phyloP scores from a whole-genome alignment of 2,888 invertebrate genomes.

The Entomobrya multifasciata region DNA sequence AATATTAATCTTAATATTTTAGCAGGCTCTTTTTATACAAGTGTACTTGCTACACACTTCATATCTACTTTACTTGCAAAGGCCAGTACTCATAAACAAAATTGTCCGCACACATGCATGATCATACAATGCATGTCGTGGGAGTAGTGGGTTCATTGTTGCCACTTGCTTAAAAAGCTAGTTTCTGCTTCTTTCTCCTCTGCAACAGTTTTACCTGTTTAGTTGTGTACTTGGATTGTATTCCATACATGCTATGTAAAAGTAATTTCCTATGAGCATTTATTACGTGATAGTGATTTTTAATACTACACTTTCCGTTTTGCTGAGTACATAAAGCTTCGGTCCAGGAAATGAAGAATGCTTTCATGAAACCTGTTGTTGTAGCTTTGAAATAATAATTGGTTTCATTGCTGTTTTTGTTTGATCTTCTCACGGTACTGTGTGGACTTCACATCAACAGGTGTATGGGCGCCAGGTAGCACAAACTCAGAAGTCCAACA shows the following conservation, averaged over 20 bases:
- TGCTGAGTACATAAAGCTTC: conserved; percentile 20
- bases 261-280: conserved; percentile 8
- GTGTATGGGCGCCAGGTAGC: conserved; percentile 86
- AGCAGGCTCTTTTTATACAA: too few species aligned
- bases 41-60: too few species aligned
- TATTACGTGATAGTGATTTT: conserved; percentile 3
- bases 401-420: conserved; percentile 51
- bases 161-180: too few species aligned
- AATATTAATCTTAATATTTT: too few species aligned
- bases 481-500: conserved; percentile 74
- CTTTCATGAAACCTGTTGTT: conserved; percentile 59
- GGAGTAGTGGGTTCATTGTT: conserved; percentile 6
- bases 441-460: conserved; percentile 80
- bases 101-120: neutral
- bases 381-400: conserved; percentile 50
- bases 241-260: neutral
- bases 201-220: neutral
- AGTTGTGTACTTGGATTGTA: neutral
- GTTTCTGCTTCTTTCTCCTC: conserved; percentile 35
- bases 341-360: conserved; percentile 60
- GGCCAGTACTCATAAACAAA: conserved; percentile 5
- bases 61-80: too few species aligned
- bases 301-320: conserved; percentile 41
- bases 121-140: neutral
- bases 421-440: conserved; percentile 57